Percentiles rank a stretch among this genome's conserved stretches.
Evolutionary conservation across 2,888 invertebrate genomes (phyloP).

Genomic region (Lathronympha strigana): DNA sequence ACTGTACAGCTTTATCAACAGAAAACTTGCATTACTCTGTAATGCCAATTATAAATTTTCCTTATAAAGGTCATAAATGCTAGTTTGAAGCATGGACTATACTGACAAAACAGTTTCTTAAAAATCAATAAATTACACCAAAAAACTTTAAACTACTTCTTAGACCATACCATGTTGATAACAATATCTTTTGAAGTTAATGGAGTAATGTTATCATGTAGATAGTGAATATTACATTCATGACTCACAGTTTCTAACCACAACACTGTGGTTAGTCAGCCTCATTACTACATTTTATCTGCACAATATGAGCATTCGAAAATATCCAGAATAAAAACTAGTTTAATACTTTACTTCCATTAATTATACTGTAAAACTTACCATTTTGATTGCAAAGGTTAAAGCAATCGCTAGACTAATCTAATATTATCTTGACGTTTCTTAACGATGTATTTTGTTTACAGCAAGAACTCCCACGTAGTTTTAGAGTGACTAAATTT

Average conservation of each 20-base stretch:
- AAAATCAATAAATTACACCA: neutral
- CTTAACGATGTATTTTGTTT: constrained; percentile 32
- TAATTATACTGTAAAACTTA: constrained; percentile 11
- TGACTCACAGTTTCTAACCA: constrained; percentile 28
- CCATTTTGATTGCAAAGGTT: constrained; percentile 19
- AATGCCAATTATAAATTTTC: too few species aligned
- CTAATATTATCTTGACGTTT: constrained; percentile 41
- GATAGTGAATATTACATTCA: constrained; percentile 3
- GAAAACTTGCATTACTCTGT: too few species aligned
- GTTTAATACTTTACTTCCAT: neutral
- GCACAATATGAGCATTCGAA: neutral
- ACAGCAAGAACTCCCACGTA: constrained; percentile 34
- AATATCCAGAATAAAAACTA: neutral
- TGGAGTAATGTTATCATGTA: constrained; percentile 24
- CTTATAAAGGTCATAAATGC: too few species aligned
- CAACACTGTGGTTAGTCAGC: constrained; percentile 17
- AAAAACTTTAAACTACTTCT: neutral
- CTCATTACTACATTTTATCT: neutral
- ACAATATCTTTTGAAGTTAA: neutral
- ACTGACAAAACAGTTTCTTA: neutral
- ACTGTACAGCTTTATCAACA: too few species aligned
- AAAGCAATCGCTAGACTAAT: constrained; percentile 28
- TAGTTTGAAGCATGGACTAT: too few species aligned
- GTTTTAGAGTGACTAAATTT: constrained; percentile 29
- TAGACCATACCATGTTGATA: neutral